phyloP scores from a whole-genome alignment of 2,113 vertebrate species.

The Propithecus coquereli region DNA sequence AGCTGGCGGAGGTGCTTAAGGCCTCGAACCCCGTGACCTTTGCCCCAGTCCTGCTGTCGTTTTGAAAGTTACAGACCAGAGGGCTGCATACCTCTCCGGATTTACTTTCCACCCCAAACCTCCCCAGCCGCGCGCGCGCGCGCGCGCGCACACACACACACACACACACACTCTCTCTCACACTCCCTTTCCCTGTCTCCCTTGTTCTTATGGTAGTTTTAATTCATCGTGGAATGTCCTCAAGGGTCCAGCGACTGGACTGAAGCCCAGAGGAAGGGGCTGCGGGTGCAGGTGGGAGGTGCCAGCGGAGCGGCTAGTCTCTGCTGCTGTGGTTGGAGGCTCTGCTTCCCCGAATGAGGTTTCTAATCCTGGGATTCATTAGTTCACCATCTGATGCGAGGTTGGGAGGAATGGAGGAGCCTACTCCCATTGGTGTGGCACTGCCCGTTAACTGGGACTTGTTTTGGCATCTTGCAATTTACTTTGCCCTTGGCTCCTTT shows the following conservation, averaged over 20 bases:
- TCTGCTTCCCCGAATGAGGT: background rate
- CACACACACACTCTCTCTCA: background rate
- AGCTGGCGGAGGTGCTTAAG: constrained; percentile 83
- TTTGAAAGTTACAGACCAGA: constrained; percentile 83
- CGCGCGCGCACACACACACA: background rate
- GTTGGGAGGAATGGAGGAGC: background rate
- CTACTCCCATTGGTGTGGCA: background rate
- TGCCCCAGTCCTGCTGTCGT: constrained; percentile 87
- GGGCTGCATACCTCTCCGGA: constrained; percentile 85
- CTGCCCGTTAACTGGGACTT: background rate
- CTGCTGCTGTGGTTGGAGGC: background rate
- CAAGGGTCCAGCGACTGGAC: background rate
- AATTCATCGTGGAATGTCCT: background rate
- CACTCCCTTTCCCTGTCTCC: background rate
- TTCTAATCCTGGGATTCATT: background rate
- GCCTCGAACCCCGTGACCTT: constrained; percentile 85
- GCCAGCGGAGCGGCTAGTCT: background rate
- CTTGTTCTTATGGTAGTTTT: background rate
- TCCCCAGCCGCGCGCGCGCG: background rate
- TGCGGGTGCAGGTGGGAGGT: background rate
- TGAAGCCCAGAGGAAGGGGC: background rate
- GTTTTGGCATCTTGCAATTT: background rate
- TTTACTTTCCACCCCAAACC: constrained; percentile 76
- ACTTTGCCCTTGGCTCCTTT: background rate
- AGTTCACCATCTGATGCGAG: fast-evolving